Evolutionary conservation across 2,797 vertebrate genomes (phyloP), one percentile per base, ranked within the genome.

Genomic region (Sorex maritimensis): DNA sequence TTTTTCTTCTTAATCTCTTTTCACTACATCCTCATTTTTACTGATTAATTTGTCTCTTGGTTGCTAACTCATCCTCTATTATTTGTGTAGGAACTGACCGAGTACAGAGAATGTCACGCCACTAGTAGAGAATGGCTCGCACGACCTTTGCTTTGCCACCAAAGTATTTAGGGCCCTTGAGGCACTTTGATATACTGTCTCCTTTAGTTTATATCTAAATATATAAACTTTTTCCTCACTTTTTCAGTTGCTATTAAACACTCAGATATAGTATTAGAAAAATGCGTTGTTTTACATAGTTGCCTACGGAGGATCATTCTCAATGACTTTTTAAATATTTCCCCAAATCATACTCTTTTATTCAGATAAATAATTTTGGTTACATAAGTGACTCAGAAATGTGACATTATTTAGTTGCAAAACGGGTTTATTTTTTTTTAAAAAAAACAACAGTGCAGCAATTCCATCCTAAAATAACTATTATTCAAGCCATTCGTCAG

Each of bases 401-500:
- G 26, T 93, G 79, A 92, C 58, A 95, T 94, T 96, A 93, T 95
- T 97, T 95, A 94, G 92, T 90, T 94, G 84, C 68, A 96, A 72
- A 95, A 52, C 11, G 79, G 82, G 92, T 68, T 87, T 96, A 14
- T 13, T 95, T 69, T 93, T 94, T 96, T 97, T 87, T 81, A 95
- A 44, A 44, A 44, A 44, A 44, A 44, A 44, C 1, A 34, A 93
- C 34, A 91, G 73, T 94, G 11, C 28, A 68, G 92, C 68, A 96
- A 96, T 95, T 95, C 67, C 67, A 94, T 94, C 92, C 93, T 94
- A 95, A 97, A 96, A 96, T 96, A 96, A 94, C 91, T 95, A 96
- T 96, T 96, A 95, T 96, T 95, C 80, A 94, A 94, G 94, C 63
- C 89, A 94, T 90, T 94, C 73, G 15, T 85, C 75, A 94, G 86